Conservation (phyloP, 2,888 invertebrate species). For the Torymus tubicola region DNA sequence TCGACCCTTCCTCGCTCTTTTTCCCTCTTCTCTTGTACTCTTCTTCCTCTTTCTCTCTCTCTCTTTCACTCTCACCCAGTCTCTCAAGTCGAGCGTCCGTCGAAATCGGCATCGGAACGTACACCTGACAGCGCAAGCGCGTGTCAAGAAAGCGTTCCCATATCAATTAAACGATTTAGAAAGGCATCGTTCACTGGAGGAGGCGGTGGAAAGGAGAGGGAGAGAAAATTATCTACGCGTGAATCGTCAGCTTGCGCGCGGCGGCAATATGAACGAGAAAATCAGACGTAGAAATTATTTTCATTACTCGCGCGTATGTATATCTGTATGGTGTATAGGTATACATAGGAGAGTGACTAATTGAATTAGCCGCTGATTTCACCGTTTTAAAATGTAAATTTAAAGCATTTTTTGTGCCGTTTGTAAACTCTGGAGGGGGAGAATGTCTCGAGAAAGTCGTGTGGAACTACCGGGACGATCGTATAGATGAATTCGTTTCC, state of each 20-base stretch:
- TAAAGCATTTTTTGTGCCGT: constrained; percentile 7
- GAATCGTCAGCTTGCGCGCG: too few relatives aligned
- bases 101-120: not conserved
- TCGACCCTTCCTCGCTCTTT: not conserved
- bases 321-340: too few relatives aligned
- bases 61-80: constrained; percentile 5
- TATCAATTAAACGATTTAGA: constrained; percentile 58
- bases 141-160: constrained; percentile 28
- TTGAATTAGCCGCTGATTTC: constrained; percentile 45
- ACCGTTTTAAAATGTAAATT: constrained; percentile 44
- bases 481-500: not conserved
- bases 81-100: constrained; percentile 4
- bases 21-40: not conserved
- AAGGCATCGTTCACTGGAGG: constrained; percentile 20
- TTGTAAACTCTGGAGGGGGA: not conserved
- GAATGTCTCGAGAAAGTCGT: constrained; percentile 30
- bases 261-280: constrained; percentile 11
- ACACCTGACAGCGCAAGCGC: constrained; percentile 21
- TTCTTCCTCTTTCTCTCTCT: not conserved
- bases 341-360: constrained; percentile 3
- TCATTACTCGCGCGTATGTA: not conserved
- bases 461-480: not conserved
- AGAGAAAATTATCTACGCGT: constrained; percentile 26
- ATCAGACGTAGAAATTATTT: constrained; percentile 34
- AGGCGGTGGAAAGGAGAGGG: too few relatives aligned